Evolutionary conservation across 2,888 invertebrate species (phyloP), one percentile per base, ranked within the genome.

Genomic region (Hymenopus coronatus): DNA sequence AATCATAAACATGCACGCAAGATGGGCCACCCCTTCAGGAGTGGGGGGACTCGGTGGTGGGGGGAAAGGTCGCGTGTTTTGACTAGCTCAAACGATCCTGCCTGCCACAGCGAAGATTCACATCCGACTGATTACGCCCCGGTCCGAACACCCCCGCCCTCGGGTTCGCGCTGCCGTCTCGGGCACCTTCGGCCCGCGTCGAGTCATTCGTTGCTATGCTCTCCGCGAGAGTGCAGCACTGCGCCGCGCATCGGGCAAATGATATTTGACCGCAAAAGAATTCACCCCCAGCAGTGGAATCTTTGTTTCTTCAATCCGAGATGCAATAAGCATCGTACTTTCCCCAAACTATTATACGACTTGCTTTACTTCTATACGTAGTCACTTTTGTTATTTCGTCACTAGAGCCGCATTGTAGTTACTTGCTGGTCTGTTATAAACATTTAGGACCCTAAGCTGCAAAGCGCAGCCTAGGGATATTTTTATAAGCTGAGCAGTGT

Each of bases 51-150:
- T 70, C 54, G 20, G 54, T 70, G 54, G 15, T 15, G 54, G 54
- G 54, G 54, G 54, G 20, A 20, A 70, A 70, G 54, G 54, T 70
- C 54, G 54, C 54, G 54, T 70, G 54, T 70, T 70, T 70, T 70
- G 54, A 70, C 54, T 70, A 70, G 54, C 54, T 20, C 54, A 40
- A 40, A 70, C 54, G 20, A 20, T 70, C 54, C 20, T 70, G 54
- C 20, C 54, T 70, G 54, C 54, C 54, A 70, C 54, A 70, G 54
- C 82, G 33, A 82, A 30, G 82, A 82, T 87, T 87, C 30, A 82
- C 82, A 87, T 27, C 40, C 30, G 82, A 87, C 87, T 87, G 87
- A 30, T 82, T 27, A 87, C 87, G 87, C 87, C 87, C 82, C 82
- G 40, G 82, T 46, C 28, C 27, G 27, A 27, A 54, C 85, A 27